These are phyloP conservation scores for Trypoxylus dichotomus DNA, from an alignment of 1,140 invertebrate genomes.

Conservation along the genomic window DNA sequence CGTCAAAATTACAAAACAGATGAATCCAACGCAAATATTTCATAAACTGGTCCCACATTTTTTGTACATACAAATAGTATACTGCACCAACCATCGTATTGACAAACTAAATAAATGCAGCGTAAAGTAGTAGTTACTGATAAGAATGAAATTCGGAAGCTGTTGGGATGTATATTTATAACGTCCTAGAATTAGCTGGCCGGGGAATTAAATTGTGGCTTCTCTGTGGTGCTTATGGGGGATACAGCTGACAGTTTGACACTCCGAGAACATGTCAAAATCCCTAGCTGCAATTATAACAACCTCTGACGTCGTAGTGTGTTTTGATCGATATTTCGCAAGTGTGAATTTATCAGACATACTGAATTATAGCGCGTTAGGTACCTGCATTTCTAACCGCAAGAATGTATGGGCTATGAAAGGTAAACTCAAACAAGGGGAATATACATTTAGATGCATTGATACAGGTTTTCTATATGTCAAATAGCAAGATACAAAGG, in stretches of 20 bases:
- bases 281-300: constrained; percentile 33
- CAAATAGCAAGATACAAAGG: constrained; percentile 43
- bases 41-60: constrained; percentile 27
- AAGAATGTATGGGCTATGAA: constrained; percentile 35
- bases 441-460: constrained; percentile 32
- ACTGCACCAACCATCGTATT: constrained; percentile 18
- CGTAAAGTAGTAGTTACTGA: background rate
- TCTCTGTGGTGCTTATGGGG: background rate
- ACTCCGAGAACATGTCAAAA: constrained; percentile 32
- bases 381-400: constrained; percentile 31
- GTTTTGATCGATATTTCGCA: constrained; percentile 37
- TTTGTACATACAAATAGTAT: constrained; percentile 19
- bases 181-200: constrained; percentile 42
- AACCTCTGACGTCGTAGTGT: constrained; percentile 32
- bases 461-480: constrained; percentile 28
- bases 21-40: constrained; percentile 29
- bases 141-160: background rate
- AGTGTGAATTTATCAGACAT: constrained; percentile 17
- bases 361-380: constrained; percentile 30
- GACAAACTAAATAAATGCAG: background rate
- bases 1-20: constrained; percentile 11
- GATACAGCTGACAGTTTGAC: constrained; percentile 22
- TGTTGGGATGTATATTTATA: constrained; percentile 40
- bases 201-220: constrained; percentile 41
- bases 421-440: constrained; percentile 32